Base-by-base conservation (phyloP, 2,888 invertebrate genomes). In the Eupithecia tripunctaria region DNA sequence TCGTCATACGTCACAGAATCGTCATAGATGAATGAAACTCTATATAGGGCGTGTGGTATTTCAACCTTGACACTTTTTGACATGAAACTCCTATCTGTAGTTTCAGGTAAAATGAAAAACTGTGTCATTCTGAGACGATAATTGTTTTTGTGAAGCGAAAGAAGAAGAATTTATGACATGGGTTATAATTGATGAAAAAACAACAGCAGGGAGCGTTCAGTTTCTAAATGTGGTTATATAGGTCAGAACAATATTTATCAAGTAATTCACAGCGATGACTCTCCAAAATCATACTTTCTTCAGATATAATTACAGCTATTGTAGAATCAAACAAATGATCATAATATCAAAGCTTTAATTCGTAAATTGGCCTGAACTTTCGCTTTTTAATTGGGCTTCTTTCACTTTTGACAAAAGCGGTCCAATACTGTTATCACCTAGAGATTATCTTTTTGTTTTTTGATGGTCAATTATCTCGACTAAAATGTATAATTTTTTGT, bases 331-430 rank as follows among this genome's bases (percentile, higher is more conserved):
- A 72, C 65, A 62, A 68, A 63, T 25, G 32, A 51, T 60, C 65
- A 62, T 63, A 63, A 63, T 63, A 68, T 69, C 29, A 8, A 27
- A 60, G 21, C 64, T 62, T 68, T 62, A 74, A 71, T 71, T 72
- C 25, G 36, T 59, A 67, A 72, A 71, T 70, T 74, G 68, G 68
- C 68, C 60, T 65, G 59, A 8, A 75, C 74, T 75, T 75, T 75
- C 74, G 38, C 66, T 51, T 75, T 69, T 69, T 72, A 72, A 75
- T 75, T 72, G 69, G 67, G 1, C 36, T 15, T 75, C 74, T 74
- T 74, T 74, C 74, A 74, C 74, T 74, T 74, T 66, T 65, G 62
- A 32, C 71, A 71, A 71, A 29, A 73, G 51, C n/a, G 41, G 51
- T 51, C 41, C 43, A 21, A 62, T 63, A 41, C 56, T 63, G 47